Base-by-base conservation (phyloP, 1,140 invertebrate species). In the Radopholus similis region DNA sequence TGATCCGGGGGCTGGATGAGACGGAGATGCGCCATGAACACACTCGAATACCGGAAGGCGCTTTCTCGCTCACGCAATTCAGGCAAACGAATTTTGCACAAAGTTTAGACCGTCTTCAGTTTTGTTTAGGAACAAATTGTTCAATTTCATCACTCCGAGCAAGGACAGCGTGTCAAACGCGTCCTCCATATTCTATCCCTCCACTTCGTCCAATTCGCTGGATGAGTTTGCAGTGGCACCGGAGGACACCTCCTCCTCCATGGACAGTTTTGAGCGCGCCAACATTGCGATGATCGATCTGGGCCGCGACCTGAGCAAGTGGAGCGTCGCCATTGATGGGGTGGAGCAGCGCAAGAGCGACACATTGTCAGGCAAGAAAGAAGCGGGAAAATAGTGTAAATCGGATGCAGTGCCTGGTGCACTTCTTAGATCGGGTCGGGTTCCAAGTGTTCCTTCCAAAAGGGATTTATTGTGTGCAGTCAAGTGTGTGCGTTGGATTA, bases 11-110 rank as follows among this genome's bases (percentile, higher is more conserved):
- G 38, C 15, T 37, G 21, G 54, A 56, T 28, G 23, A 26, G 28
- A 6, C 23, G 37, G n/a, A 18, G 8, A n/a, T 23, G 26, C 18
- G 35, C 1, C 9, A n/a, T 49, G 57, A 66, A 28, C 34, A 15
- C 35, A 28, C 28, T n/a, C 57, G 63, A 37, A 9, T 47, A 9
- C 26, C 57, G n/a, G 53, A 57, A 28, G 42, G 30, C 26, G 37
- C 66, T 6, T 74, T 73, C 54, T 74, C 72, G 35, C 21, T 74
- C 21, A 40, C 72, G 11, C 72, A 74, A 62, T 77, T 74, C 9
- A 70, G 69, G 68, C 55, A 34, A 64, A 4, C 21, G 15, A n/a
- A 62, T 5, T 64, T 2, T 64, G 23, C 55, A 32, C 0, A 0
- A 11, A 63, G 11, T 64, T 63, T 15, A 21, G 59, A 23, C 23